These are phyloP conservation scores for Allochrocebus solatus DNA, from an alignment of 2,797 vertebrate genomes.

Conservation along the genomic window DNA sequence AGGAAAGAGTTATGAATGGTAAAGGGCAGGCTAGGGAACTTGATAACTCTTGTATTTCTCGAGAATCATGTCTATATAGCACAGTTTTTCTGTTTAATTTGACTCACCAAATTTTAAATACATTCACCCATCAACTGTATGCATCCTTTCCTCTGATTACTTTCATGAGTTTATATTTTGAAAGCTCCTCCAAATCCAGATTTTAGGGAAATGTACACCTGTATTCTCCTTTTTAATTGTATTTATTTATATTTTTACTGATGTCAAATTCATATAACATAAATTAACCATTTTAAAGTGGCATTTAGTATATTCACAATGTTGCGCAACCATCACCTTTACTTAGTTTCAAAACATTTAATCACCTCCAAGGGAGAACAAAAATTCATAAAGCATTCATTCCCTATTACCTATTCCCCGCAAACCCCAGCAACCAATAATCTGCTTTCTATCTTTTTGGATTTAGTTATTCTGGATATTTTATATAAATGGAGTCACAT, in stretches of 20 bases:
- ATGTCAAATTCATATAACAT: not conserved
- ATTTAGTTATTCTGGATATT: not conserved
- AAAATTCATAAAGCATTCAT: not conserved
- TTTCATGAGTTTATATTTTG: slow-evolving; percentile 5
- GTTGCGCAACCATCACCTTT: not conserved
- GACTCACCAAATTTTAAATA: slow-evolving; percentile 32
- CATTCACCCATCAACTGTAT: not conserved
- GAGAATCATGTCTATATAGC: not conserved
- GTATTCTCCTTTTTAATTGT: not conserved
- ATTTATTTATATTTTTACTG: not conserved
- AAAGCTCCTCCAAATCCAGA: not conserved
- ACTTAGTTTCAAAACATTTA: slow-evolving; percentile 3
- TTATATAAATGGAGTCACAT: not conserved
- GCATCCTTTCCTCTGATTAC: slow-evolving; percentile 2
- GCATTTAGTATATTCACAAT: not conserved
- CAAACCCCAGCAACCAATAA: not conserved
- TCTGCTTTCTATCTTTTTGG: not conserved
- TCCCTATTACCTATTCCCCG: not conserved
- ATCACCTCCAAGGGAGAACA: not conserved
- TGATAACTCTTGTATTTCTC: not conserved
- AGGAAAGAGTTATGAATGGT: not conserved
- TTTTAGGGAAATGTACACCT: not conserved
- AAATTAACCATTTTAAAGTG: not conserved
- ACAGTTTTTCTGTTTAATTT: slow-evolving; percentile 37
- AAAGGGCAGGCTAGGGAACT: not conserved